These are phyloP conservation scores for Chloebia gouldiae DNA, from an alignment of 2,113 vertebrate genomes.

Conservation along the genomic window DNA sequence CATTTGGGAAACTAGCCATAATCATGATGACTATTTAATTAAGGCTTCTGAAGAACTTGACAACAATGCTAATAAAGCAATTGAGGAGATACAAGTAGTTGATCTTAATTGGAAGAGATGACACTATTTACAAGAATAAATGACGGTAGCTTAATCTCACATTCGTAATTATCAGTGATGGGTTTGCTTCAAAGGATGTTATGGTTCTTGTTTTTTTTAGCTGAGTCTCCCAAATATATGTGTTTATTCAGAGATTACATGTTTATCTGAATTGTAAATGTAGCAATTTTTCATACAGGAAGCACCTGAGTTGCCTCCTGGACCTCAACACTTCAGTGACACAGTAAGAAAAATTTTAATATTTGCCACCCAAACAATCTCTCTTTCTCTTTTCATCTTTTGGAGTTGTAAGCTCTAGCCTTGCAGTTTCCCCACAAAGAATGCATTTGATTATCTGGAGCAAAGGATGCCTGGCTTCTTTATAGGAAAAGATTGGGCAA, in stretches of 20 bases:
- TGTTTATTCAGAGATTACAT: slow-evolving; percentile 16
- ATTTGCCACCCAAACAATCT: neutral
- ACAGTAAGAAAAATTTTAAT: neutral
- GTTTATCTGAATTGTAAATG: slow-evolving; percentile 23
- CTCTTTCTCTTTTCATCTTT: neutral
- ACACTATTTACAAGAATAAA: slow-evolving; percentile 73
- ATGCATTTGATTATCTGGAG: neutral
- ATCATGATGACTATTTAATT: slow-evolving; percentile 70
- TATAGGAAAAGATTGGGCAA: neutral
- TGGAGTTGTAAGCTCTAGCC: neutral
- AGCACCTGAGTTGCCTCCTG: neutral
- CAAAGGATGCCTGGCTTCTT: neutral
- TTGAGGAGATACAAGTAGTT: slow-evolving; percentile 46
- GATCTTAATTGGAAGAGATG: slow-evolving; percentile 75
- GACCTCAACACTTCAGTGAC: neutral
- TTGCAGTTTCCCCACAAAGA: neutral
- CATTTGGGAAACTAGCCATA: slow-evolving; percentile 61
- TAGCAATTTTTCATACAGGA: neutral
- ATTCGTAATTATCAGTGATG: slow-evolving; percentile 68
- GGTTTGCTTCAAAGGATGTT: slow-evolving; percentile 47
- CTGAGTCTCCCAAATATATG: slow-evolving; percentile 7
- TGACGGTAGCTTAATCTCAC: slow-evolving; percentile 61
- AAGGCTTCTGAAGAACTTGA: slow-evolving; percentile 62
- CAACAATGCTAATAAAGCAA: slow-evolving; percentile 69
- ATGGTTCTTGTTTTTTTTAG: slow-evolving; percentile 25